Percentiles rank a stretch among this genome's conserved stretches.
Evolutionary conservation across 2,797 vertebrate genomes (phyloP).

Genomic region (Lagodon rhomboides): DNA sequence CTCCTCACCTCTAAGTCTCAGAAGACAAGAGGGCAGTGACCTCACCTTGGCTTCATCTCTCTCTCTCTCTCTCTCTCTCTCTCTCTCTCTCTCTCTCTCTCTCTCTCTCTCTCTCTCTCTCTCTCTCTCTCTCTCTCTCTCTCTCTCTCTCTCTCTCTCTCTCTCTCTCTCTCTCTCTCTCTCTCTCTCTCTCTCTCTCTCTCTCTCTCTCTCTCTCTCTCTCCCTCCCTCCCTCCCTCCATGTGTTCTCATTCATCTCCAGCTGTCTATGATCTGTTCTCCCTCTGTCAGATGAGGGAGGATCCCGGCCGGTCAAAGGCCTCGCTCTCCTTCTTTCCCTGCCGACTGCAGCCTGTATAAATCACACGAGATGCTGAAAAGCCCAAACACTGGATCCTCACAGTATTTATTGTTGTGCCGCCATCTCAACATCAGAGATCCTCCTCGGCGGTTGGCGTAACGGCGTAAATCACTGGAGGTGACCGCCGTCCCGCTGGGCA

Average conservation of each 20-base stretch:
- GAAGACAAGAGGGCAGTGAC: neutral
- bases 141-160: neutral
- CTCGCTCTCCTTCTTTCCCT: constrained; percentile 27
- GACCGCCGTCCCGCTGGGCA: neutral
- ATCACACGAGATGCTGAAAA: constrained; percentile 39
- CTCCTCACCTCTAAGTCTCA: neutral
- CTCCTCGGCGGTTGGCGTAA: neutral
- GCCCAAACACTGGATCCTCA: constrained; percentile 6
- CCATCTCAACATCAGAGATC: constrained; percentile 24
- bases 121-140: neutral
- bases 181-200: neutral
- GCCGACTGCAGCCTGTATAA: constrained; percentile 25
- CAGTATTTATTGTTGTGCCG: constrained; percentile 14
- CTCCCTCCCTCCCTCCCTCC: neutral
- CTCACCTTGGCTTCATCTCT: neutral
- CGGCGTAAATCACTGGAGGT: neutral
- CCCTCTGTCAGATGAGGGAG: constrained; percentile 43
- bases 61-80: neutral
- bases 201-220: neutral
- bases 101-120: neutral
- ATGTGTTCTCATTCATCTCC: constrained; percentile 28
- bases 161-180: neutral
- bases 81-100: neutral
- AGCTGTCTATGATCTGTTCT: constrained; percentile 44
- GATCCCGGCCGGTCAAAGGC: constrained; percentile 40